Conservation (phyloP, 2,888 invertebrate species). For the Stenolophus ochropezus region DNA sequence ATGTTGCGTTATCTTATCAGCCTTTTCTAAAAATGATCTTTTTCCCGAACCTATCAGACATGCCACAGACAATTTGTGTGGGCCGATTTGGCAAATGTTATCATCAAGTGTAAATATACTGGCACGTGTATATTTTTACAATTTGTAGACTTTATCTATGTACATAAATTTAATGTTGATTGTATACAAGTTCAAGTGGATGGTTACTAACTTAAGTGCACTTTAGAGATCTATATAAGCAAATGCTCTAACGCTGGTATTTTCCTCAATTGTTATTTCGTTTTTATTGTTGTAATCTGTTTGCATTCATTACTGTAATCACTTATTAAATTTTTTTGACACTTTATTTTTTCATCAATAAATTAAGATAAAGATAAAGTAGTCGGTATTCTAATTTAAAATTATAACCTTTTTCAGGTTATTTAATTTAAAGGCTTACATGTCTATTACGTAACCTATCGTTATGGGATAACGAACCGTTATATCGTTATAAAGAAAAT, state of each 20-base stretch:
- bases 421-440: no score
- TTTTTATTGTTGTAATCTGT: not conserved
- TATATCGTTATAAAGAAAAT: no score
- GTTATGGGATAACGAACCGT: no score
- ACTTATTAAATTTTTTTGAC: no score
- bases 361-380: no score
- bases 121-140: conserved; percentile 33
- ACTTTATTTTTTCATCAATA: no score
- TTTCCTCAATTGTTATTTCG: not conserved
- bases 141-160: not conserved
- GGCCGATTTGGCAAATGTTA: conserved; percentile 21
- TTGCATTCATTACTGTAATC: no score
- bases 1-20: not conserved
- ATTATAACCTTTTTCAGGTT: no score
- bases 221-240: conserved; percentile 4
- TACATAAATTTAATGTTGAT: conserved; percentile 22
- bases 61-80: not conserved
- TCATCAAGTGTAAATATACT: not conserved
- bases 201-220: conserved; percentile 25
- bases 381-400: no score
- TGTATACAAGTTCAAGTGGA: conserved; percentile 32
- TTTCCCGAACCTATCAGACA: conserved; percentile 15
- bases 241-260: not conserved
- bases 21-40: not conserved
- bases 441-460: no score